A percentile compares a stretch with the other conserved stretches of the same genome.
phyloP scores from a whole-genome alignment of 2,113 vertebrate genomes.

The Sterrhoptilus dennistouni region DNA sequence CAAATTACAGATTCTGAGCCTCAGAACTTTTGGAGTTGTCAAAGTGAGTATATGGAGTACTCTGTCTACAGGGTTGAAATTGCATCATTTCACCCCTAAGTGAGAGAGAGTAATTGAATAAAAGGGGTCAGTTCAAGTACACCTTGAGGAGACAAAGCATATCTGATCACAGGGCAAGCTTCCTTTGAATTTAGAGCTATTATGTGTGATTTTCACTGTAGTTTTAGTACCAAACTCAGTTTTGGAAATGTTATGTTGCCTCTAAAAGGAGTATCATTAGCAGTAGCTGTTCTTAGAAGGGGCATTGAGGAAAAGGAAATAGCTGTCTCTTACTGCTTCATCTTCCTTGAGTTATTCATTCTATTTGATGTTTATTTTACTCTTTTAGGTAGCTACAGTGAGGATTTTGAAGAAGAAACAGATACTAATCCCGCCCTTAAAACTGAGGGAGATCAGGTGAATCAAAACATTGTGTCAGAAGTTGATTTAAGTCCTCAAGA shows the following conservation, averaged over 20 bases:
- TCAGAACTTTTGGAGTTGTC: neutral
- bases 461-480: neutral
- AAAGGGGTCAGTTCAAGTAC: neutral
- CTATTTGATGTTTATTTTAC: neutral
- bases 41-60: neutral
- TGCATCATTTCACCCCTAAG: neutral
- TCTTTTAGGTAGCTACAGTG: slow-evolving; percentile 82
- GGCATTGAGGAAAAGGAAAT: neutral
- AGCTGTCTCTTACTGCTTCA: neutral
- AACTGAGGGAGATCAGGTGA: slow-evolving; percentile 33
- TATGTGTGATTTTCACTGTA: neutral
- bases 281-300: neutral
- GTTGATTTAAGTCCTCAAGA: neutral
- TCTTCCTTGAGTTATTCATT: neutral
- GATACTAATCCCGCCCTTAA: slow-evolving; percentile 32
- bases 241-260: neutral
- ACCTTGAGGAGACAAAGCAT: neutral
- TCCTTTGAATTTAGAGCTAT: neutral
- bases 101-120: neutral
- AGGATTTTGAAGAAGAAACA: slow-evolving; percentile 88
- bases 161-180: neutral
- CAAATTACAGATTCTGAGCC: neutral
- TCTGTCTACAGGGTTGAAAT: neutral
- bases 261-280: neutral
- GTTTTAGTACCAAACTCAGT: neutral